Evolutionary conservation across 2,888 invertebrate genomes (phyloP), one percentile per base, ranked within the genome.

Genomic region (Xestoiulus laeticollis): DNA sequence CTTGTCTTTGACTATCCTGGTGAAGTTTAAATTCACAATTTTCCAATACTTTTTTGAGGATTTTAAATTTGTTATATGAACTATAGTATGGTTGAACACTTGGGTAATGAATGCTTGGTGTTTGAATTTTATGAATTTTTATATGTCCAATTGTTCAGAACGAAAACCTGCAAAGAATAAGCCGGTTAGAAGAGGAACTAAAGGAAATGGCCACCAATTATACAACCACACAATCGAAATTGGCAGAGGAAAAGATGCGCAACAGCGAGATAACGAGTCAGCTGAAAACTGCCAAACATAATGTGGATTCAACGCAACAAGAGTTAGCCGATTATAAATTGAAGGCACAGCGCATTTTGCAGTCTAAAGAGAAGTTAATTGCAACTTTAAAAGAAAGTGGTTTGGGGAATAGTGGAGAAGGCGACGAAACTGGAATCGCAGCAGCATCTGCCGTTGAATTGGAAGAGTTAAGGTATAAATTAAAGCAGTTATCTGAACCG

Each of bases 311-410:
- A 32, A 91, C 92, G 30, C 92, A 92, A 89, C 92, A 92, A 90
- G 96, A 96, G 91, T 93, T 96, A 90, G 94, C 95, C 87, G 95
- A 95, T 87, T 96, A 96, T 91, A 95, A 95, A 90, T 94, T 94
- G n/a, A 95, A 96, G 90, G 96, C 96, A 0, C 94, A 96, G 90
- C 94, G 94, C 89, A 96, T 96, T 88, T 92, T 96, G 12, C 95
- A 95, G 91, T 95, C 95, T 89, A 96, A 96, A 90, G 96, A 96
- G 90, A 94, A 94, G 90, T 92, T 96, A 38, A 95, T 96, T 88
- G 92, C 93, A 10, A 94, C 94, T 90, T 91, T 95, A 53, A 93
- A 93, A 89, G 90, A 91, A 2, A 88, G 48, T 82, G 33, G 89
- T n/a, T 85, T 88, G 33, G 87, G 89, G 33, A 26, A 19, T 30